Conservation (phyloP, 2,888 invertebrate species). For the Harpalus rubripes region DNA sequence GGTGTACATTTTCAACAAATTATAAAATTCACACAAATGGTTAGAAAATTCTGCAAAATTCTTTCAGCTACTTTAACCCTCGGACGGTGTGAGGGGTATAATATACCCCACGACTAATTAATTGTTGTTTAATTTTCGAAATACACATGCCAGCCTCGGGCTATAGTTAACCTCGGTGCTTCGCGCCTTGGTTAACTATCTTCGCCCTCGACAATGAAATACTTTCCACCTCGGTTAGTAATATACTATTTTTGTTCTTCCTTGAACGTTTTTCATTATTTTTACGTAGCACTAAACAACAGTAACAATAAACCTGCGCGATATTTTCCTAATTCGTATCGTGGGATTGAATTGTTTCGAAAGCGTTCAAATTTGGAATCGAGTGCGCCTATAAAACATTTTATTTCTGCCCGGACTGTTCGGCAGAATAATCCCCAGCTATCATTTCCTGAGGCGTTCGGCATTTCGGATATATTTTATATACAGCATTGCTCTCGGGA, state of each 20-base stretch:
- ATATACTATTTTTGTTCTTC: background rate
- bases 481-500: slow-evolving; percentile 40
- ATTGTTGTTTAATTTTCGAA: too few species aligned
- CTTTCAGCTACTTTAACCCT: too few species aligned
- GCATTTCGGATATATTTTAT: slow-evolving; percentile 52
- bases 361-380: slow-evolving; percentile 47
- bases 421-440: slow-evolving; percentile 11
- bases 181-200: too few species aligned
- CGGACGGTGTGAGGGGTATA: too few species aligned
- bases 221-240: too few species aligned
- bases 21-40: too few species aligned
- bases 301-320: background rate
- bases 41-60: too few species aligned
- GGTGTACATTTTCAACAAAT: too few species aligned
- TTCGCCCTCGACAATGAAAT: too few species aligned
- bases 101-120: too few species aligned
- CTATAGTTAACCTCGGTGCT: too few species aligned
- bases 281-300: background rate
- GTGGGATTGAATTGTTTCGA: slow-evolving; percentile 12
- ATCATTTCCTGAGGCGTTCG: slow-evolving; percentile 54
- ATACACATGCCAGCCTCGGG: too few species aligned
- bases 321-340: slow-evolving; percentile 13
- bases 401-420: slow-evolving; percentile 36
- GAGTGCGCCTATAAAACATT: slow-evolving; percentile 41
- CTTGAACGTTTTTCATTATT: background rate